Evolutionary conservation across 1,140 invertebrate genomes (phyloP), one percentile per base, ranked within the genome.

Genomic region (Rhopalosiphum padi): DNA sequence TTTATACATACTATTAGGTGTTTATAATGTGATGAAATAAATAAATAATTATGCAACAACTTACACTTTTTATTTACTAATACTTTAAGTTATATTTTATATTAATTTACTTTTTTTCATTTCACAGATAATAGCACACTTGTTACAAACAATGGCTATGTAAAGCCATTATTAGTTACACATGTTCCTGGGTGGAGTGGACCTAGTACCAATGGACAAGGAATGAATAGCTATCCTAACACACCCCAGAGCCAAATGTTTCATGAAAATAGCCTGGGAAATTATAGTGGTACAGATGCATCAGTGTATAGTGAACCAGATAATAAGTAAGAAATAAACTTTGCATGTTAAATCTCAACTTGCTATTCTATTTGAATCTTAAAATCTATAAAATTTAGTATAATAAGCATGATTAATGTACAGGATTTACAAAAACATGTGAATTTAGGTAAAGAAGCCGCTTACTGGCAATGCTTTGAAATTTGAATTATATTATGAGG

Each of bases 101-200:
- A 55, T 60, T 30, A 68, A 68, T 68, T 30, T 8, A 68, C 30
- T 68, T 30, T 30, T 68, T 60, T 60, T 51, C 68, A 94, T 94
- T 43, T 94, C 92, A 90, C 94, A 95, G 77, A 94, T 97, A 97
- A 97, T 94, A 97, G 96, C 95, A 96, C 97, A 94, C 96, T 96
- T 94, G 96, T 96, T 18, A 95, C 96, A 11, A 97, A 96, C 94
- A 98, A 98, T 95, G 98, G 98, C 25, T 99, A 99, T 95, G 98
- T 99, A 46, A 97, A 97, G 94, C 98, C 98, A 30, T 95, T 97
- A 48, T 96, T 99, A 94, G 97, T 98, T 86, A 98, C 98, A 0
- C 97, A 98, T 93, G 97, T 99, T 87, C 98, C 97, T 85, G 96
- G 97, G 5, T 97, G 96, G 96, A 96, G 96, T 35, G 95, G 95